Evolutionary conservation across 2,113 vertebrate species (phyloP).

Genomic region (Eulemur macaco): DNA sequence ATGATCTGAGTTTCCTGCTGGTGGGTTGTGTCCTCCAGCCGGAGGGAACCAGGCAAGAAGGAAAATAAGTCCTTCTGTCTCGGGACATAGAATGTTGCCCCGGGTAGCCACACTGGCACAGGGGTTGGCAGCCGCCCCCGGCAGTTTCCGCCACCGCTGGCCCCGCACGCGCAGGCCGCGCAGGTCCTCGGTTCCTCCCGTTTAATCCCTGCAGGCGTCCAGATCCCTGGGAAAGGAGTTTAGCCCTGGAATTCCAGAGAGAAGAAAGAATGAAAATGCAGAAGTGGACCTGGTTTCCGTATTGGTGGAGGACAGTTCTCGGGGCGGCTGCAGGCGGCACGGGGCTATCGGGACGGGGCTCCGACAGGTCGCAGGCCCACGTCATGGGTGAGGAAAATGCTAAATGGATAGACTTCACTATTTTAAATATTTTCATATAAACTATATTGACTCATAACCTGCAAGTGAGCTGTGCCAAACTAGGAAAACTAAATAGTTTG

Average conservation of each 20-base stretch:
- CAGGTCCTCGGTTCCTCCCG: neutral
- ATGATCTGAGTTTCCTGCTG: neutral
- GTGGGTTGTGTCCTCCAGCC: neutral
- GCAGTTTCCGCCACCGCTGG: neutral
- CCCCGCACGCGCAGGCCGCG: neutral
- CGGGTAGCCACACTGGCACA: neutral
- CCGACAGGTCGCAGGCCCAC: neutral
- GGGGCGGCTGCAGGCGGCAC: no score
- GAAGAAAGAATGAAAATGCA: neutral
- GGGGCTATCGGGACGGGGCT: neutral
- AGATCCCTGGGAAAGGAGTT: neutral
- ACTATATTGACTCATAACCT: neutral
- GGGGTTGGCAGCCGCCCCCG: neutral
- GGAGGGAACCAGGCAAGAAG: neutral
- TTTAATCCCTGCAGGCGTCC: neutral
- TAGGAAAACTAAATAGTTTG: neutral
- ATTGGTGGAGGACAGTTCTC: fast-evolving
- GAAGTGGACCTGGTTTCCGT: neutral
- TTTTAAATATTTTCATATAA: neutral
- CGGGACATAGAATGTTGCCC: neutral
- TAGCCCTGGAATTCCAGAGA: neutral
- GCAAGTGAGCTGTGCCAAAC: neutral
- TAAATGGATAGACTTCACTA: neutral
- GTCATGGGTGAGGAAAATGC: neutral
- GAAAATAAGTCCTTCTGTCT: neutral